Evolutionary conservation across 2,113 vertebrate species (phyloP), one percentile per base, ranked within the genome.

Genomic region (Drymodes brunneopygia): DNA sequence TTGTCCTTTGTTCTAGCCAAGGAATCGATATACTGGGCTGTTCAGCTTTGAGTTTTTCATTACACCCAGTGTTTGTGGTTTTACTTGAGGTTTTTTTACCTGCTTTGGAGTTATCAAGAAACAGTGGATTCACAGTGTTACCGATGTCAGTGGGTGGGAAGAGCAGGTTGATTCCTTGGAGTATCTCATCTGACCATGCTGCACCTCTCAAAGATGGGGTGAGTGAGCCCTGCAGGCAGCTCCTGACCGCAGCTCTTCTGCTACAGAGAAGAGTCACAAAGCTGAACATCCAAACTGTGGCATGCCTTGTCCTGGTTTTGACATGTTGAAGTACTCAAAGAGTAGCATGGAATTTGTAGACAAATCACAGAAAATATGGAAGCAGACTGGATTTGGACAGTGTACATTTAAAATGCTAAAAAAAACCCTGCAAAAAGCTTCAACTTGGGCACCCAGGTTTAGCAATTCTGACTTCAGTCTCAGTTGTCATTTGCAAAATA

Each of bases 211-310:
- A 62, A 48, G 48, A 20, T 22, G n/a, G 78, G 33, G 17, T n/a
- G 64, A 64, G 23, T 1, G 2, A 91, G 31, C 33, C 64, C 54
- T 69, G 50, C 31, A 31, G 27, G 6, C 10, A 72, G 12, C 29
- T 38, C 15, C 35, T 92, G 57, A 4, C 8, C 36, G 0, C 0
- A 0, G 16, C 50, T 72, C 31, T 54, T 24, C 58, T 61, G 3
- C 20, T 50, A 7, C 0, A 1, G 10, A 57, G 15, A 13, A 23
- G 15, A 29, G 9, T 50, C 60, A 50, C 64, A 72, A 85, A 88
- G 16, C n/a, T 62, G 25, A 44, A 69, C 22, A 24, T 5, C 31
- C 71, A 61, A 64, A 44, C 8, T 18, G 38, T 29, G 51, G 6
- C 4, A 9, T 22, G 13, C 28, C 33, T 44, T 50, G 20, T 29